Base-by-base conservation (phyloP, 1,140 invertebrate species). In the Drosophila setifemur region DNA sequence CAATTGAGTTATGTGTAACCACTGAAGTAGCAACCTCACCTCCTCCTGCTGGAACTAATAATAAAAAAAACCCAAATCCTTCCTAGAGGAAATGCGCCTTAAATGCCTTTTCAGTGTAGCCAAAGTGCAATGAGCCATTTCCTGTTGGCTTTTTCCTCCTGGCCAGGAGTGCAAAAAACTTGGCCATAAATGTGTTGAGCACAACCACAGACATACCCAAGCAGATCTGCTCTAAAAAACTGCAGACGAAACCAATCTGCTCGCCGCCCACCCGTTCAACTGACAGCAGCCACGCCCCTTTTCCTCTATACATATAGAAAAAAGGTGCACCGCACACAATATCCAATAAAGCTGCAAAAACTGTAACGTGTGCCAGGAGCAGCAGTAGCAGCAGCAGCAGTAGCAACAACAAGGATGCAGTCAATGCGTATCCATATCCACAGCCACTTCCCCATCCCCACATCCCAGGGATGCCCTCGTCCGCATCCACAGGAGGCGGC, bases 81-180 rank as follows among this genome's bases (percentile, higher is more conserved):
- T n/a, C 23, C 26, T 31, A n/a, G 60, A 42, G 86, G 85, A 88
- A 88, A 86, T 74, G 81, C 74, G 66, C 73, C 68, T 85, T 88
- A 88, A 88, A 88, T 67, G 85, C 68, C 79, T 55, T 85, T 78
- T 85, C 69, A 53, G 52, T 88, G 85, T 88, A 75, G 86, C 69
- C 72, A 89, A 88, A 89, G 81, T 89, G 79, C 83, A 88, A 87
- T 88, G 82, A 83, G 82, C 77, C 82, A 87, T 83, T 88, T 87
- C 71, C 71, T 49, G 25, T 26, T n/a, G n/a, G n/a, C n/a, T n/a
- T 35, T 25, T 49, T 61, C 12, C 54, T 55, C 28, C 44, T 49
- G 14, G 28, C 11, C 42, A 16, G 42, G 7, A 16, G 42, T 14
- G 21, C 39, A 53, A 69, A 74, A 52, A 48, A 72, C 79, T 75